Evolutionary conservation across 2,113 vertebrate species (phyloP).

Genomic region (Oceanites oceanicus): DNA sequence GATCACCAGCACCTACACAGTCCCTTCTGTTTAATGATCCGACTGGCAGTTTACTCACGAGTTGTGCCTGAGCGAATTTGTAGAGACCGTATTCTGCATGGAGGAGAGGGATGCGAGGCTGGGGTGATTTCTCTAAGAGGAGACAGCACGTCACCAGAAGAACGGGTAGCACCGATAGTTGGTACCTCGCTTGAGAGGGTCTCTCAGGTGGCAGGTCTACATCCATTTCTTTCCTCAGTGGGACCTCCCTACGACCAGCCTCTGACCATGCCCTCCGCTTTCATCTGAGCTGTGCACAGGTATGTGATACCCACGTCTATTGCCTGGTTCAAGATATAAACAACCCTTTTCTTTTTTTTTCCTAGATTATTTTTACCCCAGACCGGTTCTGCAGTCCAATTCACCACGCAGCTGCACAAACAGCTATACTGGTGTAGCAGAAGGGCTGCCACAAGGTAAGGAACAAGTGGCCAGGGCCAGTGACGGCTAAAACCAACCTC

Average conservation of each 20-base stretch:
- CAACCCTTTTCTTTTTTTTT: not conserved
- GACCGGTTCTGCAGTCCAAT: not conserved
- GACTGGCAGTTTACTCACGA: not conserved
- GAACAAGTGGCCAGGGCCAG: not conserved
- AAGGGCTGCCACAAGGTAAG: not conserved
- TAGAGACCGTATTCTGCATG: rapidly evolving
- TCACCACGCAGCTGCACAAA: slow-evolving; percentile 1
- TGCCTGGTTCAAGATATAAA: not conserved
- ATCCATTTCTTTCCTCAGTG: not conserved
- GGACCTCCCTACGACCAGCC: not conserved
- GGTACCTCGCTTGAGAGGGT: not conserved
- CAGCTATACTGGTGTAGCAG: not conserved
- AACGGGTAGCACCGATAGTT: rapidly evolving
- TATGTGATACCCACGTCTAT: not conserved
- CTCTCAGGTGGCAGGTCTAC: not conserved
- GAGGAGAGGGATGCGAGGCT: not conserved
- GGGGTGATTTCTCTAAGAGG: not conserved
- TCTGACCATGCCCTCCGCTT: not conserved
- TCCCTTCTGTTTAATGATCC: not conserved
- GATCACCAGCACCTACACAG: not conserved
- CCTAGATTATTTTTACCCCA: not conserved
- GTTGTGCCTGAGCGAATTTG: rapidly evolving
- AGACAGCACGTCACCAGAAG: rapidly evolving
- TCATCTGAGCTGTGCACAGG: not conserved
- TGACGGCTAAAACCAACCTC: not conserved